Base-by-base conservation (phyloP, 1,140 invertebrate genomes). In the Aphelenchoides fujianensis region DNA sequence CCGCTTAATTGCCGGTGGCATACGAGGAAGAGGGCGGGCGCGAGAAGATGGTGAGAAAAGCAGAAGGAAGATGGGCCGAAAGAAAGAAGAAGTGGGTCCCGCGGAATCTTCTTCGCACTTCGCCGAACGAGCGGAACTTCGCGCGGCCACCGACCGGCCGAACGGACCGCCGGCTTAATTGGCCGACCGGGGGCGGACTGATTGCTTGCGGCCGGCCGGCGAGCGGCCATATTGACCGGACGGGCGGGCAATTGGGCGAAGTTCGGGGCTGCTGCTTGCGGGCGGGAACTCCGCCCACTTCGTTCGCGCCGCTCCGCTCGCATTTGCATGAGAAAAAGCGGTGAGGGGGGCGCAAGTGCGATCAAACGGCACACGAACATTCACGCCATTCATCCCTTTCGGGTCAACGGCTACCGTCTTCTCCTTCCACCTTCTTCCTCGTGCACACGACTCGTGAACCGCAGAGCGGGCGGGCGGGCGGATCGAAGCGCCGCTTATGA, bases 211-310 rank as follows among this genome's bases (percentile, higher is more conserved):
- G 12, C 23, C 41, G 41, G 41, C 12, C 41, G 23, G 41, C 41
- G 12, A 16, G 12, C 41, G 41, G 41, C 12, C 41, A 48, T 48
- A 48, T 48, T 48, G 41, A 48, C 41, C 41, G 41, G 41, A 48
- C 41, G 41, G 23, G 41, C 23, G 41, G 23, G n/a, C n/a, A n/a
- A n/a, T n/a, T n/a, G n/a, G n/a, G n/a, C n/a, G n/a, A n/a, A n/a
- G n/a, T n/a, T n/a, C n/a, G n/a, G n/a, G n/a, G n/a, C n/a, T n/a
- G n/a, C n/a, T n/a, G n/a, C n/a, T n/a, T n/a, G n/a, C n/a, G n/a
- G n/a, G n/a, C n/a, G n/a, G n/a, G n/a, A n/a, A n/a, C n/a, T n/a
- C 41, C 41, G 41, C 41, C 41, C 41, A 48, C 41, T 48, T 48
- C n/a, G n/a, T 48, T 48, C 41, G 41, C 41, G 41, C 23, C n/a